Base-by-base conservation (phyloP, 2,113 vertebrate genomes). In the Epinephelus moara region DNA sequence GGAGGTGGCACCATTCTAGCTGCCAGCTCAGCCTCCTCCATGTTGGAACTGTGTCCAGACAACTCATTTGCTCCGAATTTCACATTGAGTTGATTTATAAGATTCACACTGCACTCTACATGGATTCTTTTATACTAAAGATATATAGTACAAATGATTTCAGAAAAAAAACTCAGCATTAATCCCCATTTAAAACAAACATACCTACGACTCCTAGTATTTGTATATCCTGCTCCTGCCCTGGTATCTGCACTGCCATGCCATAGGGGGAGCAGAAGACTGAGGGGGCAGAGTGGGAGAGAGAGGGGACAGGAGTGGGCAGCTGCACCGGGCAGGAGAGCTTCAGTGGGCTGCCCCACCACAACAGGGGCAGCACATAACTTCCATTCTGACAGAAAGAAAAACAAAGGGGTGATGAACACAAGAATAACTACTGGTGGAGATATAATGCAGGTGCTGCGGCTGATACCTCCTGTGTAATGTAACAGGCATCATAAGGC, bases 401-500 rank as follows among this genome's bases (percentile, higher is more conserved):
- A 42, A 70, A 45, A 64, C 1, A 40, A 77, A 4, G 3, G 11
- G 1, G 1, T 7, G 19, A 68, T 19, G 11, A 60, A 33, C 53
- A 45, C 59, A 57, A 69, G 21, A 70, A n/a, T 18, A 11, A 69
- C 14, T 3, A 0, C 18, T 5, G 25, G 12, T 21, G 19, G 42
- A 23, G 5, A 30, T 42, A n/a, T 15, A 59, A 27, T 0, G 3
- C 37, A 50, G 64, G 6, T 33, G 37, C 11, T 45, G 53, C 47
- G 4, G 61, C 33, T 4, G 25, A 8, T 90, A 96, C 95, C 95
- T 95, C 87, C 68, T 89, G 85, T 33, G 49, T 86, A 25, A 96
- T 82, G 82, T 94, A 95, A 88, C 96, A 96, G 2, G 92, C 94
- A 77, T 94, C 86, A 77, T 93, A 96, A 6, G 94, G 88, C 25